Percentiles rank a stretch among this genome's conserved stretches.
phyloP scores from a whole-genome alignment of 2,888 invertebrate genomes.

The Cyaniris semiargus region DNA sequence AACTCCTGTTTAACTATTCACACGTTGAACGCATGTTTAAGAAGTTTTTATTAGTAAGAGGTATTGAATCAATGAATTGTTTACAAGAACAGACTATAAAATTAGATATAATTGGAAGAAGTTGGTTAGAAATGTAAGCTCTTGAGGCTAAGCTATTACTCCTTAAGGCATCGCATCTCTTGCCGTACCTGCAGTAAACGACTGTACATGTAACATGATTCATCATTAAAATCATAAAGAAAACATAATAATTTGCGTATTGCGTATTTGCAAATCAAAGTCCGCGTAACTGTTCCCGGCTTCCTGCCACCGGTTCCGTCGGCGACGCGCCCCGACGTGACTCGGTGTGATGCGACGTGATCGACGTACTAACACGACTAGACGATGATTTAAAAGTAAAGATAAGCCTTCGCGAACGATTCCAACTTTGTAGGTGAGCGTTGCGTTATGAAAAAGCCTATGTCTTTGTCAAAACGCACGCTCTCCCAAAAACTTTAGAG shows the following conservation, averaged over 20 bases:
- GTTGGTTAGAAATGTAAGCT: too few species aligned
- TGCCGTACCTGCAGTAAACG: not conserved
- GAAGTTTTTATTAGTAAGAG: too few species aligned
- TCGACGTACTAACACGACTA: not conserved
- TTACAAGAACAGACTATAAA: too few species aligned
- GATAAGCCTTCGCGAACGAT: not conserved
- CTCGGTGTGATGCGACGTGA: conserved; percentile 1
- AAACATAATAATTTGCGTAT: conserved; percentile 2
- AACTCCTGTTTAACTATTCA: too few species aligned
- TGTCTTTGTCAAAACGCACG: too few species aligned
- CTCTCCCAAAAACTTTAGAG: too few species aligned
- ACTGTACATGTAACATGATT: not conserved
- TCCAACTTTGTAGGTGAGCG: not conserved
- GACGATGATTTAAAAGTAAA: not conserved
- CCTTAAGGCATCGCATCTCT: too few species aligned
- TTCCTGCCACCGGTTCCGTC: conserved; percentile 12
- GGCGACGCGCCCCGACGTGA: not conserved
- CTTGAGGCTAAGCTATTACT: too few species aligned
- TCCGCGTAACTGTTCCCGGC: conserved; percentile 14
- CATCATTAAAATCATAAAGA: not conserved
- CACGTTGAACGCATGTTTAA: too few species aligned
- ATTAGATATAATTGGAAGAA: too few species aligned
- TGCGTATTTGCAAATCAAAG: conserved; percentile 19
- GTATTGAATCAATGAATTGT: too few species aligned
- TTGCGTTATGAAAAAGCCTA: too few species aligned